These are phyloP conservation scores for Paratilapia polleni DNA, from an alignment of 2,113 vertebrate genomes.

Conservation along the genomic window DNA sequence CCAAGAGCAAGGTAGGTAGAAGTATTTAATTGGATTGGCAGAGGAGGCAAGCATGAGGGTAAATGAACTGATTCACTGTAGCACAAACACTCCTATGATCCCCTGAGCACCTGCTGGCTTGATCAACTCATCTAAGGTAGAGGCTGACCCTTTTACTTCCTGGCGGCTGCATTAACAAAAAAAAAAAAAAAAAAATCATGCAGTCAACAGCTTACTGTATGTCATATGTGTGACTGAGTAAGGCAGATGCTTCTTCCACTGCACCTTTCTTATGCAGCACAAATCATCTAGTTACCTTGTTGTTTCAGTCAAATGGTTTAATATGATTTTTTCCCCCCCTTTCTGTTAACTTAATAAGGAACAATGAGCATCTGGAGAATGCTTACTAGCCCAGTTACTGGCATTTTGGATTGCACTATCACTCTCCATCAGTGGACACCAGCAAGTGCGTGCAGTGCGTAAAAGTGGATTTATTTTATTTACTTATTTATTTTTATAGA, in stretches of 20 bases:
- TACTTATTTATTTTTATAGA: no score
- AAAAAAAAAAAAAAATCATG: background rate
- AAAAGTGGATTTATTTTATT: background rate
- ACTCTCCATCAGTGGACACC: background rate
- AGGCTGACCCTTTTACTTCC: slow-evolving; percentile 1
- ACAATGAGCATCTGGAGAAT: background rate
- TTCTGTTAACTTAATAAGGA: background rate
- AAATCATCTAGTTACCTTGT: background rate
- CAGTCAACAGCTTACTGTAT: background rate
- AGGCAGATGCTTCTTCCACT: background rate
- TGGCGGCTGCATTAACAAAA: background rate
- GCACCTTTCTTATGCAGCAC: background rate
- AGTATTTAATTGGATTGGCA: slow-evolving; percentile 28
- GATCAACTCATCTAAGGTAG: slow-evolving; percentile 30
- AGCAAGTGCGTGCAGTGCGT: slow-evolving; percentile 10
- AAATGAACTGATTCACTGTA: slow-evolving; percentile 22
- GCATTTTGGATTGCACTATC: background rate
- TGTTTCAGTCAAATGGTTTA: background rate
- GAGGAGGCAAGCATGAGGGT: slow-evolving; percentile 10
- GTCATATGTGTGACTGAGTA: background rate
- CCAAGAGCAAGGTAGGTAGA: background rate
- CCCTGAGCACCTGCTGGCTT: background rate
- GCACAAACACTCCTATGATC: slow-evolving; percentile 16
- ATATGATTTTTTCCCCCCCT: no score
- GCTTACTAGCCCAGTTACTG: slow-evolving; percentile 13